phyloP scores from a whole-genome alignment of 2,888 invertebrate genomes.

The Polymixis lichenea region DNA sequence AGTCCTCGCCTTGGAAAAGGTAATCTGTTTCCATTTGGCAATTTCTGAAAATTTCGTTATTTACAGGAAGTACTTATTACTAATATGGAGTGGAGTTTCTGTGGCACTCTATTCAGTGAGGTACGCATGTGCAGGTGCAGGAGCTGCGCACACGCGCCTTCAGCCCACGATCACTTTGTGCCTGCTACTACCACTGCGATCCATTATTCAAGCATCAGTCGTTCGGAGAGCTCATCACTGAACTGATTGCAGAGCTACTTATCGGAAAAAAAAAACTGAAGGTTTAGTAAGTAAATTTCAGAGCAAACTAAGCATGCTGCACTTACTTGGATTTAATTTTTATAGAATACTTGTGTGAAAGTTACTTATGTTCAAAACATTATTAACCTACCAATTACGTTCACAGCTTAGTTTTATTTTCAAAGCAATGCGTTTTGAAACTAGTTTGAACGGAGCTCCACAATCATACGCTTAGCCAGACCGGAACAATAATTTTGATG shows the following conservation, averaged over 20 bases:
- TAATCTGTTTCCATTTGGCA: background rate
- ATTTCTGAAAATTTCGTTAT: background rate
- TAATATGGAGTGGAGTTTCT: slow-evolving; percentile 5
- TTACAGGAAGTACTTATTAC: no score
- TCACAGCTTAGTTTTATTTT: slow-evolving; percentile 12
- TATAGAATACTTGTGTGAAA: background rate
- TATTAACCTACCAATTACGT: background rate
- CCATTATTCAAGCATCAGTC: background rate
- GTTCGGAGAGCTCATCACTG: background rate
- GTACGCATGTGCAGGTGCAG: slow-evolving; percentile 29
- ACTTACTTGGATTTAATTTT: background rate
- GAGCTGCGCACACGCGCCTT: slow-evolving; percentile 49
- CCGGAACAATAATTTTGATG: slow-evolving; percentile 68
- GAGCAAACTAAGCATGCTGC: background rate
- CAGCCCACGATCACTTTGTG: slow-evolving; percentile 14
- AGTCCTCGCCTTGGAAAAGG: background rate
- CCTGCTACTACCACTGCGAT: background rate
- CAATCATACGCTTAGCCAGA: slow-evolving; percentile 32
- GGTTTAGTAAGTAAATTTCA: background rate
- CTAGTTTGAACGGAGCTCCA: slow-evolving; percentile 34
- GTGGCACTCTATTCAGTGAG: background rate
- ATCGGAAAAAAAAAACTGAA: background rate
- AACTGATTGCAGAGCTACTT: background rate
- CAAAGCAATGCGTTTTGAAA: slow-evolving; percentile 28
- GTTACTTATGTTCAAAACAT: background rate